Evolutionary conservation across 2,888 invertebrate genomes (phyloP), one percentile per base, ranked within the genome.

Genomic region (Apotomis capreana): DNA sequence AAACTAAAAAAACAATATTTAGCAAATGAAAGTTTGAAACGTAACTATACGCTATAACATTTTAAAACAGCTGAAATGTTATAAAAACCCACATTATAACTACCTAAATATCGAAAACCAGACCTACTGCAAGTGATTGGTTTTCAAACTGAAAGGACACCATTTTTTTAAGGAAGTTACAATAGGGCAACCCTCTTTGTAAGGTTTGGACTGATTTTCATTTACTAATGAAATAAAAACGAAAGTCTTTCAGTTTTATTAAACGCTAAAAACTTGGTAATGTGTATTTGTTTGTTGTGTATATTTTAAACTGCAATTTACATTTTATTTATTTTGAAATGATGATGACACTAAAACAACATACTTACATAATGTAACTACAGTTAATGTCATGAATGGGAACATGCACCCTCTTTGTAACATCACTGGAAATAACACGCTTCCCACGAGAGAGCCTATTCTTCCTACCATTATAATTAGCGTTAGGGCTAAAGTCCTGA

Each of bases 381-480:
- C 74, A 0, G 84, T 78, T n/a, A 85, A 74, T 0, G 79, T 76
- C 8, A 85, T 57, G 71, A 88, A 88, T 1, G 87, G 87, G 3
- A 80, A 80, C 85, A 87, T 86, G 62, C 88, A 88, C 3, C 85
- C 84, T 51, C 76, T 51, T 51, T 83, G 77, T 73, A 88, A 69
- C 76, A 88, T 75, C 3, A 85, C 73, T 0, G 88, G 88, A 64
- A 88, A 87, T 49, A 87, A 58, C 26, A 87, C 79, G 68, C 83
- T 87, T 12, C 88, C 88, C 4, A 83, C 62, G 5, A 87, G 75
- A 2, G 88, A 87, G 10, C 88, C 88, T 0, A 83, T 75, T 49
- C 88, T 77, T 4, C 88, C 88, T 6, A 81, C 51, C 82, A 86
- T 85, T 36, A 85, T 74, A 12, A 85, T 82, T 36, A 87, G 74